Base-by-base conservation (phyloP, 2,888 invertebrate species). In the Sylvicola cinctus region DNA sequence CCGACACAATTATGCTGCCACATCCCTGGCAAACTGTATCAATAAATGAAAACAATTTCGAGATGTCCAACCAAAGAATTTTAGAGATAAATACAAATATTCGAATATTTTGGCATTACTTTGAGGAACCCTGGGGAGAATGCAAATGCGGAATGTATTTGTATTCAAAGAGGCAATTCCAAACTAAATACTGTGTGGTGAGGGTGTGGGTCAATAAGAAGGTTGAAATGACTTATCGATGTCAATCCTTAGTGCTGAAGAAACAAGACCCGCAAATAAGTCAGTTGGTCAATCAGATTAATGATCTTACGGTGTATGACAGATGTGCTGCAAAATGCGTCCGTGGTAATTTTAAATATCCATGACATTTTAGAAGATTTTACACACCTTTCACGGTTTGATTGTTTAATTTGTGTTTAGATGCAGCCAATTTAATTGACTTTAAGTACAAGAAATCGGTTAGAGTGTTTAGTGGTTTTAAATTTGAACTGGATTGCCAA, bases 231-330 rank as follows among this genome's bases (percentile, higher is more conserved):
- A 7, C 16, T 16, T 32, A 16, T 16, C 16, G 12, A 17, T 32
- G 32, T 32, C 16, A 17, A 13, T 32, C 32, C 16, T 8, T 17
- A 17, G 16, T 32, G 16, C 12, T 32, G 12, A 32, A 32, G 11
- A 17, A 17, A 32, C n/a, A 16, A 6, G 8, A 11, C n/a, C 17
- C 16, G 3, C 7, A 16, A 16, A 4, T 16, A 16, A 20, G 16
- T 7, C 4, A 16, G 7, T 12, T 16, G n/a, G 4, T 12, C 4
- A 16, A 32, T 6, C 8, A 16, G 10, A 16, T 32, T 17, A 11
- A 11, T 17, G 17, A 16, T 16, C 16, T 32, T 32, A 15, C 16
- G 10, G 11, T 16, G 16, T 32, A 16, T 32, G 16, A 16, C 3
- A 15, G 32, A 32, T 32, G 32, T 16, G 20, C 20, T 15, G 20